These are phyloP conservation scores for Castor canadensis DNA, from an alignment of 2,113 vertebrate species.

Conservation along the genomic window DNA sequence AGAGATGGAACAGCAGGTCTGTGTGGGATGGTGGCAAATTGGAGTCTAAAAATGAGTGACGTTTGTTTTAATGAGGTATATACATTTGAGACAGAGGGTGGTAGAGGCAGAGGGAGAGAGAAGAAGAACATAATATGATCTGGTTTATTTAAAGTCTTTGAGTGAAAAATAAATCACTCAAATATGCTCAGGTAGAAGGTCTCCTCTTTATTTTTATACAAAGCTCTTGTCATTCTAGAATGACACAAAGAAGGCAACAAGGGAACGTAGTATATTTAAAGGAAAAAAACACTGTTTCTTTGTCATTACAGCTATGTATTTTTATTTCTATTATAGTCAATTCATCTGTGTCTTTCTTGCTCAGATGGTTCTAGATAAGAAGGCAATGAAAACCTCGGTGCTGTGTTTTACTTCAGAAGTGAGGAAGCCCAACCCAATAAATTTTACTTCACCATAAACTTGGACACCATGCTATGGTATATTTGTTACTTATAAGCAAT, in stretches of 20 bases:
- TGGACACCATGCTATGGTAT: conserved; percentile 22
- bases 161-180: conserved; percentile 68
- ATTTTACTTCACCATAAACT: conserved; percentile 56
- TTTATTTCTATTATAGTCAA: conserved; percentile 56
- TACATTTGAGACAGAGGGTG: conserved; percentile 71
- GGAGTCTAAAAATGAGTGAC: conserved; percentile 74
- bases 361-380: conserved; percentile 42
- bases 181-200: conserved; percentile 59
- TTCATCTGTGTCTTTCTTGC: conserved; percentile 56
- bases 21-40: conserved; percentile 74
- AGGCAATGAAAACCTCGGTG: background rate
- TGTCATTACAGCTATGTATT: conserved; percentile 54
- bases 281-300: conserved; percentile 41
- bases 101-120: conserved; percentile 63
- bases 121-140: conserved; percentile 62
- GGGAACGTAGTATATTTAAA: conserved; percentile 55
- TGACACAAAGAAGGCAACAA: conserved; percentile 54
- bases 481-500: conserved; percentile 55
- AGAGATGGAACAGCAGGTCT: conserved; percentile 72
- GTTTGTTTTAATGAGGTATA: conserved; percentile 66
- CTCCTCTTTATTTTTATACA: conserved; percentile 72
- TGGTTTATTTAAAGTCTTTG: conserved; percentile 63
- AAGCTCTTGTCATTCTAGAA: conserved; percentile 52
- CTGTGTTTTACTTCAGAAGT: conserved; percentile 44
- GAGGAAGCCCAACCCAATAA: conserved; percentile 38